Percentiles rank a stretch among this genome's conserved stretches.
Conservation (phyloP, 2,113 vertebrate genomes). For the Rousettus leschenaultii region DNA sequence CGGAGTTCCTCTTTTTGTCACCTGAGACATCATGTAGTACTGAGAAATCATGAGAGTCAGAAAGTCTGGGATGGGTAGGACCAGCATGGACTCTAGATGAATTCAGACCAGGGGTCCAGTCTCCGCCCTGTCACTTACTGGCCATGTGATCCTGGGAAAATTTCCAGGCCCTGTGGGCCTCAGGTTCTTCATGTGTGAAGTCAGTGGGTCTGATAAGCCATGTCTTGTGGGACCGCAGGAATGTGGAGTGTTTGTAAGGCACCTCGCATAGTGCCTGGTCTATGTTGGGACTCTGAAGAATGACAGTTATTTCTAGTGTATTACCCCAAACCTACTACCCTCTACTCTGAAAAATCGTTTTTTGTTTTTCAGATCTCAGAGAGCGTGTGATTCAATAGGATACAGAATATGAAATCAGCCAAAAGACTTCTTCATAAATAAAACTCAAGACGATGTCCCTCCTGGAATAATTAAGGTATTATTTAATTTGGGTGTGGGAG, state of each 20-base stretch:
- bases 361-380: neutral
- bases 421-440: neutral
- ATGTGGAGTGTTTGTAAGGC: neutral
- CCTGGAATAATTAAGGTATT: neutral
- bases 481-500: too few species aligned
- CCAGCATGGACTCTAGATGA: neutral
- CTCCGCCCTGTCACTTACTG: neutral
- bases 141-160: neutral
- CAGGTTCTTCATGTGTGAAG: neutral
- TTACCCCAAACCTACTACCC: neutral
- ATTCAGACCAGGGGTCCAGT: neutral
- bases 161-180: neutral
- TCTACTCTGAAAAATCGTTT: neutral
- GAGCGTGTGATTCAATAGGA: neutral
- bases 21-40: neutral
- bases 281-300: neutral
- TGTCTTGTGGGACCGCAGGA: neutral
- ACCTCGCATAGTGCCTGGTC: neutral
- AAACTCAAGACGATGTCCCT: neutral
- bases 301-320: neutral
- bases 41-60: neutral
- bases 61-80: neutral
- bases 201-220: neutral
- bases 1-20: neutral
- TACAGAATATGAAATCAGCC: too few species aligned